Base-by-base conservation (phyloP, 1,140 invertebrate genomes). In the Venturia canescens region DNA sequence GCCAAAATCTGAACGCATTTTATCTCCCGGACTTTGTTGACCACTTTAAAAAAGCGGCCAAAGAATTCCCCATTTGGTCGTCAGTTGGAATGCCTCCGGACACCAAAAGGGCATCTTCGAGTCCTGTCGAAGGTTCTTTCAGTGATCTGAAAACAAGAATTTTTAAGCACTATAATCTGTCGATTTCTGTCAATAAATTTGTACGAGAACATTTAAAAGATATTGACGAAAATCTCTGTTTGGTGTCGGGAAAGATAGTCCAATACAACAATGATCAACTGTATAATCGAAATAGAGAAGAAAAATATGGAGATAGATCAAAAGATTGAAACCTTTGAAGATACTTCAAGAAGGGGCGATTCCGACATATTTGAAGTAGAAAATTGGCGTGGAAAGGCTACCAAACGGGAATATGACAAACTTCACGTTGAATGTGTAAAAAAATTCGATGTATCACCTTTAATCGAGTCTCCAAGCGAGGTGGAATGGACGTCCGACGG, bases 1-100 rank as follows among this genome's bases (percentile, higher is more conserved):
- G 57, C 15, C 1, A 78, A 18, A 60, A 78, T 26, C 53, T 60
- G 2, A 78, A 78, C 29, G 26, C 57, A 31, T 78, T 78, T 63
- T 78, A 60, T 29, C 29, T 78, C 6, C 21, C 50, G 4, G 75
- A 78, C 23, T 78, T 78, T 31, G 60, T 78, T 34, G 75, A 60
- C 3, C 48, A 23, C 3, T 78, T 78, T 18, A 34, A 11, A 18
- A 23, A 9, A 6, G 7, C 63, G n/a, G 75, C 75, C 5, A 57
- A 57, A 31, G 80, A 82, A 63, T 82, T 82, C 74, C 67, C 70
- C 60, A 21, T 82, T 7, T 82, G 80, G 67, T 27, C 80, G 0
- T 38, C 76, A n/a, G 76, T 63, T 27, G 75, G 66, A 6, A 70
- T 78, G 27, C 80, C 76, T 70, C 29, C 70, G 3, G n/a, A 21